Base-by-base conservation (phyloP, 2,113 vertebrate genomes). In the Pao palembangensis region DNA sequence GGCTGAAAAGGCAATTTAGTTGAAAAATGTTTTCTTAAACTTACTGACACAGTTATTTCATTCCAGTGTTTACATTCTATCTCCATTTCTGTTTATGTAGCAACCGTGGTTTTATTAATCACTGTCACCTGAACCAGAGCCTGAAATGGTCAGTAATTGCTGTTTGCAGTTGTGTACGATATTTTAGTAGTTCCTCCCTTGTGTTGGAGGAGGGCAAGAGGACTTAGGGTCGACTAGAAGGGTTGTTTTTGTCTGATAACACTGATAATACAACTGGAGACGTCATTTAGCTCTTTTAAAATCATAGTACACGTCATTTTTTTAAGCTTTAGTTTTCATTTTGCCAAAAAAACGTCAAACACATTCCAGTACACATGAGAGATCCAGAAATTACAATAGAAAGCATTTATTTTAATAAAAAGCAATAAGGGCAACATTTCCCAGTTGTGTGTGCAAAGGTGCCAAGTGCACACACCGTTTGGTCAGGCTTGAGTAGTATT, bases 41-140 rank as follows among this genome's bases (percentile, higher is more conserved):
- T 81, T 57, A 83, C 87, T 85, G 83, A 76, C 74, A 67, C 88
- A 89, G 73, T 85, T 88, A 89, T 87, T 65, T 59, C 42, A 11
- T 12, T 3, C 58, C 20, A 55, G 64, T 51, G 60, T 76, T 62
- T 51, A 57, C 61, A 38, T 64, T 67, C 73, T 75, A 69, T 63
- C 85, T 82, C 82, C 58, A 46, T 65, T 78, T 71, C 77, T 18
- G 58, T 79, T 74, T 76, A 61, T 63, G 67, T 46, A 66, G 55
- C 59, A 69, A 61, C n/a, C 49, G 20, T 34, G 51, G 70, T 60
- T 82, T 86, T 88, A 90, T 88, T 89, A 85, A 84, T 90, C 84
- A 83, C 76, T 71, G 85, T 86, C 83, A 81, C 56, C 55, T 52
- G 73, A 85, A 85, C 81, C 78, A 78, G 58, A 63, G 63, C 68